Evolutionary conservation across 1,140 invertebrate genomes (phyloP), one percentile per base, ranked within the genome.

Genomic region (Geopemphigus sp.): DNA sequence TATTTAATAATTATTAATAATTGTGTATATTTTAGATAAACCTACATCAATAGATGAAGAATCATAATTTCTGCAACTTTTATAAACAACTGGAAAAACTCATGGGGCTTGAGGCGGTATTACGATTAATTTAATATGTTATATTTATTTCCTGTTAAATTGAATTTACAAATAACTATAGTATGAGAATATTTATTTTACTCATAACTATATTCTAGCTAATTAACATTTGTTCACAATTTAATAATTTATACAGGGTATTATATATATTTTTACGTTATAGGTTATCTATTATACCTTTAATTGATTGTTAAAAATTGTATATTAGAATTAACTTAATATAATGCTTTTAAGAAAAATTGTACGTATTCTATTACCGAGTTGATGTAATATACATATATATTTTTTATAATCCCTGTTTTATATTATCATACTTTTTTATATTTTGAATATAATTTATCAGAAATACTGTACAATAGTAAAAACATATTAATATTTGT

Each of bases 231-330:
- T 53, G 50, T 72, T 72, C 47, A 72, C 47, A 53, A 29, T 29
- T 53, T 72, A 72, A 70, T 53, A 53, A 72, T 72, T 45, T 72
- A 68, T 50, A 54, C 68, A 72, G 68, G 68, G 68, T 72, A 72
- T 72, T 72, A 14, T 24, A 29, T n/a, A 72, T 72, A 19, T 72
- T 72, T 70, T 54, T 53, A 54, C 29, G 24, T 10, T 54, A n/a
- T 72, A 54, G 32, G 12, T 50, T 5, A 26, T 70, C 24, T 26
- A 53, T 70, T 10, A 26, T 53, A 70, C 17, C 14, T 70, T 68
- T 26, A 47, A 66, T 22, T 47, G 4, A 14, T 70, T 26, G 8
- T 53, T 70, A 32, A 72, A 29, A 32, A n/a, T 14, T 54, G 15
- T 53, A n/a, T 54, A 11, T n/a, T 53, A 70, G 15, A 32, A 72